Evolutionary conservation across 2,888 invertebrate genomes (phyloP).

Genomic region (Lasius fuliginosus): DNA sequence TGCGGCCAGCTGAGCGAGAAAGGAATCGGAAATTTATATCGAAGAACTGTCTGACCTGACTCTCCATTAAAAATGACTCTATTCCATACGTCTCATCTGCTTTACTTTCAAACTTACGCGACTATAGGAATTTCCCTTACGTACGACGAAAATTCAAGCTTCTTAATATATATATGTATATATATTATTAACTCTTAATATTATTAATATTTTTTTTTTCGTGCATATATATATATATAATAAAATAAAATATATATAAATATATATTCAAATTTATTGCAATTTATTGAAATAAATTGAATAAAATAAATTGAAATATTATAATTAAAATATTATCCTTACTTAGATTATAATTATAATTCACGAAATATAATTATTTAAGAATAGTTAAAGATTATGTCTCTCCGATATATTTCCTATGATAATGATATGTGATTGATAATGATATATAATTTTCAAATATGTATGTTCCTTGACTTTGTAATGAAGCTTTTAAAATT

Average conservation of each 20-base stretch:
- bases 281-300: not conserved
- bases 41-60: constrained; percentile 45
- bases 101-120: constrained; percentile 17
- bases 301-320: not conserved
- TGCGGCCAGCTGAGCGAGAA: constrained; percentile 61
- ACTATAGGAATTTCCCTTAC: not conserved
- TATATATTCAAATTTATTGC: not conserved
- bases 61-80: constrained; percentile 56
- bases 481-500: not conserved
- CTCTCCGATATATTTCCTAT: too few relatives aligned
- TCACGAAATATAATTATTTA: too few relatives aligned
- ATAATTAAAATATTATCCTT: too few relatives aligned
- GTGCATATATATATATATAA: not conserved
- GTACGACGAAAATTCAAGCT: not conserved
- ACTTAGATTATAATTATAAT: too few relatives aligned
- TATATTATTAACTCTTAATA: not conserved
- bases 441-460: not conserved
- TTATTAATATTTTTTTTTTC: not conserved
- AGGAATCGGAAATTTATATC: constrained; percentile 69
- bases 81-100: constrained; percentile 26
- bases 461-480: not conserved
- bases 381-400: too few relatives aligned
- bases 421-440: not conserved
- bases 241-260: not conserved
- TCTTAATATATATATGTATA: not conserved